Evolutionary conservation across 2,888 invertebrate species (phyloP).

Genomic region (Chalcis sispes): DNA sequence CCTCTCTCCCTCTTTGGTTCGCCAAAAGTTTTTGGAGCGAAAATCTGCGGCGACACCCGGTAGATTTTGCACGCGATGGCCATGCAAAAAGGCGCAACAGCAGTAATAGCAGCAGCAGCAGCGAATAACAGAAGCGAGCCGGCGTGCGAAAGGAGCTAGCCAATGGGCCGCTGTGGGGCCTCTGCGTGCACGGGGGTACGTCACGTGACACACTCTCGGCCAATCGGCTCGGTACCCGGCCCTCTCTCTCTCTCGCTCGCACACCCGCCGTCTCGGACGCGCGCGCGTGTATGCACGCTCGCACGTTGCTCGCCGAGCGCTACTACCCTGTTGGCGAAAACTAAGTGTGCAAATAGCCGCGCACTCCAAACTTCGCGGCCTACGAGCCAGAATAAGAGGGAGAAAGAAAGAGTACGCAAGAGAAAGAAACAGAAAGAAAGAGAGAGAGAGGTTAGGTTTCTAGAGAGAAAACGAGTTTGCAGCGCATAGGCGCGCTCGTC

Average conservation of each 20-base stretch:
- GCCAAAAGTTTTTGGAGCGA: not conserved
- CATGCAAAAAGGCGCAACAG: slow-evolving; percentile 4
- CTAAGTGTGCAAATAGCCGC: slow-evolving; percentile 44
- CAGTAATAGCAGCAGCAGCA: not conserved
- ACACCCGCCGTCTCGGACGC: not conserved
- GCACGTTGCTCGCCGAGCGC: slow-evolving; percentile 3
- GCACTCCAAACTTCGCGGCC: slow-evolving; percentile 24
- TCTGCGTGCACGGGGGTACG: slow-evolving; percentile 26
- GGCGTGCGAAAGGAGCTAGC: slow-evolving; percentile 43
- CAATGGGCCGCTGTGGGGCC: slow-evolving; percentile 51
- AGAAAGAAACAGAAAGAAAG: slow-evolving; percentile 14
- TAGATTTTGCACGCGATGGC: slow-evolving; percentile 36
- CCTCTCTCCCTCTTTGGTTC: slow-evolving; percentile 1
- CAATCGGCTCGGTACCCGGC: slow-evolving; percentile 26
- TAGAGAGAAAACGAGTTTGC: slow-evolving; percentile 71
- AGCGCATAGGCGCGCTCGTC: slow-evolving; percentile 66
- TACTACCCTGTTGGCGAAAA: slow-evolving; percentile 28
- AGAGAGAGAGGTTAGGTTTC: slow-evolving; percentile 45
- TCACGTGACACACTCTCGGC: slow-evolving; percentile 46
- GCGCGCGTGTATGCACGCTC: slow-evolving; percentile 1
- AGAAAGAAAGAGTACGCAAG: slow-evolving; percentile 19
- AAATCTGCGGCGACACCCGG: slow-evolving; percentile 17
- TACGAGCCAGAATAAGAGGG: not conserved
- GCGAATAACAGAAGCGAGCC: slow-evolving; percentile 29
- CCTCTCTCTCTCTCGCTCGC: slow-evolving; percentile 9